Evolutionary conservation across 2,888 invertebrate genomes (phyloP).

Genomic region (Schrankia costaestrigalis): DNA sequence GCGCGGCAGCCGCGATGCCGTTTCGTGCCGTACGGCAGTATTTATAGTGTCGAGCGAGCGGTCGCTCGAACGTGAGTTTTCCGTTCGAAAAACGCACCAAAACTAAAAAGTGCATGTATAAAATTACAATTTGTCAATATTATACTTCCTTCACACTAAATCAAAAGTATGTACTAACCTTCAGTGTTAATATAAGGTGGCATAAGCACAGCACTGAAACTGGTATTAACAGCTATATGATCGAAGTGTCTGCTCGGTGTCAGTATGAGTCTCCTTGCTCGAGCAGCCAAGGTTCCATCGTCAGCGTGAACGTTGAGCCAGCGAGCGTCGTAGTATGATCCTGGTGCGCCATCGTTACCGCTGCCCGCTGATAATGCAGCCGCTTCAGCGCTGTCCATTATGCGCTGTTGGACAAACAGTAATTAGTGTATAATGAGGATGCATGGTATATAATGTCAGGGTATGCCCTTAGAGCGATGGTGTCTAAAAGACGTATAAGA

Average conservation of each 20-base stretch:
- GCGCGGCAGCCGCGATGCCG: too few species aligned
- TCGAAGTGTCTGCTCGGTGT: slow-evolving; percentile 92
- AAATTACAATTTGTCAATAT: too few species aligned
- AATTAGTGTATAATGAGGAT: too few species aligned
- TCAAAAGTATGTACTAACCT: slow-evolving; percentile 65
- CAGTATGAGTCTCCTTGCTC: slow-evolving; percentile 85
- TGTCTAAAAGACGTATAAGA: too few species aligned
- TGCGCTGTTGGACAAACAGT: slow-evolving; percentile 83
- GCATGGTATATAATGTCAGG: too few species aligned
- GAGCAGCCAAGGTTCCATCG: slow-evolving; percentile 86
- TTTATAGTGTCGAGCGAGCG: too few species aligned
- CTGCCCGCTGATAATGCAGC: slow-evolving; percentile 85
- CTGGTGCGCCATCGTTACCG: slow-evolving; percentile 79
- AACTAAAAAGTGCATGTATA: too few species aligned
- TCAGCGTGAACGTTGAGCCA: slow-evolving; percentile 89
- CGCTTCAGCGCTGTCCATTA: slow-evolving; percentile 95
- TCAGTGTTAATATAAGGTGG: slow-evolving; percentile 89
- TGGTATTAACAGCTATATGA: slow-evolving; percentile 90
- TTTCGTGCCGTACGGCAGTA: too few species aligned
- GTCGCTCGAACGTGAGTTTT: too few species aligned
- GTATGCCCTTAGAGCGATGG: too few species aligned
- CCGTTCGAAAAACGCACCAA: too few species aligned
- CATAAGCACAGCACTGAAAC: slow-evolving; percentile 92
- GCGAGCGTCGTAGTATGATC: slow-evolving; percentile 89
- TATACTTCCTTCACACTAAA: background rate